Evolutionary conservation across 2,113 vertebrate species (phyloP).

Genomic region (Camelus bactrianus): DNA sequence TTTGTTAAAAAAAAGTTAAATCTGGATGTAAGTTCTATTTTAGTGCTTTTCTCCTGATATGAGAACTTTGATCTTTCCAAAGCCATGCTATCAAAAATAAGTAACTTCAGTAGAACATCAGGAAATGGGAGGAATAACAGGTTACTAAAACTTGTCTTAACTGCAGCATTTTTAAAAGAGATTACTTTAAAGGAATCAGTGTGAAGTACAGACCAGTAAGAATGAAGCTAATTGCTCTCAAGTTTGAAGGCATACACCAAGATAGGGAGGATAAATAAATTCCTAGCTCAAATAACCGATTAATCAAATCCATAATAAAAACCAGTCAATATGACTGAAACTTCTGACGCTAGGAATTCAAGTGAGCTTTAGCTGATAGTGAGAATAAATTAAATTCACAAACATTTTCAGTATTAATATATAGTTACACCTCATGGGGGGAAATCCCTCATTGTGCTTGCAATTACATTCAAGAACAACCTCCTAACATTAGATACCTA

Average conservation of each 20-base stretch:
- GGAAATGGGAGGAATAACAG: neutral
- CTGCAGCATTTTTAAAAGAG: conserved; percentile 8
- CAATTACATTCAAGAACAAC: conserved; percentile 40
- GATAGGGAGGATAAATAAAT: conserved; percentile 36
- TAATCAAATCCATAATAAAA: conserved; percentile 21
- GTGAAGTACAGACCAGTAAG: conserved; percentile 8
- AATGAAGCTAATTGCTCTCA: conserved; percentile 51
- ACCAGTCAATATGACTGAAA: conserved; percentile 33
- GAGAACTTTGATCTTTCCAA: conserved; percentile 25
- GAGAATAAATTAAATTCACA: conserved; percentile 50
- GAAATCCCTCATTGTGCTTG: neutral
- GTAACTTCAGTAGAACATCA: conserved; percentile 45
- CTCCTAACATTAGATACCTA: neutral
- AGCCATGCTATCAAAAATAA: neutral
- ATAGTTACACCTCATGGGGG: neutral
- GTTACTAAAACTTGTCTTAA: conserved; percentile 19
- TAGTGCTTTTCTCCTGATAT: conserved; percentile 7
- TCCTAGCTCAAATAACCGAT: conserved; percentile 16
- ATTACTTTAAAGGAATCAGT: conserved; percentile 43
- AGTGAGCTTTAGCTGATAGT: conserved; percentile 37
- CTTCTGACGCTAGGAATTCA: conserved; percentile 12
- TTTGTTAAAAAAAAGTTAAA: conserved; percentile 60
- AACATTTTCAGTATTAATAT: neutral
- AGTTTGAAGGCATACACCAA: neutral
- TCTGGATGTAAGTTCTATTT: conserved; percentile 49